Conservation (phyloP, 2,797 vertebrate genomes). For the Rhinophrynus dorsalis region DNA sequence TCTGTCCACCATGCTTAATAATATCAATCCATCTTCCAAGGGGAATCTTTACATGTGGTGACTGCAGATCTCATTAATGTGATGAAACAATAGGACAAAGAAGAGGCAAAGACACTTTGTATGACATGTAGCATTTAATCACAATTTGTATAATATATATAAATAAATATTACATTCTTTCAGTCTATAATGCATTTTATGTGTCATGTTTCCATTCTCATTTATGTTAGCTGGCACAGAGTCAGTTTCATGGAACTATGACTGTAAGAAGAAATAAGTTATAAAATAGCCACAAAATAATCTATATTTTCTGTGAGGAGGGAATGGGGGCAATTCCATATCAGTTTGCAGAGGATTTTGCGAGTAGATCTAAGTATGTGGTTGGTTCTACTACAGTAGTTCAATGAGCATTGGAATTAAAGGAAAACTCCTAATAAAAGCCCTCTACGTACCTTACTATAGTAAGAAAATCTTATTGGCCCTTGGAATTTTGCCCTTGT, state of each 20-base stretch:
- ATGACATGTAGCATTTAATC: slow-evolving; percentile 70
- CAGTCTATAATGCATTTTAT: slow-evolving; percentile 74
- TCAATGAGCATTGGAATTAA: too few relatives aligned
- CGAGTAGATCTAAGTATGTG: too few relatives aligned
- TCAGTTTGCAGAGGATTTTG: too few relatives aligned
- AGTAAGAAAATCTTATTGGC: too few relatives aligned
- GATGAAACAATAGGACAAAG: neutral
- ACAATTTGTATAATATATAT: slow-evolving; percentile 60
- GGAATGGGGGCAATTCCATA: too few relatives aligned
- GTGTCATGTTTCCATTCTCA: slow-evolving; percentile 58
- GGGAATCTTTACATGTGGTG: neutral
- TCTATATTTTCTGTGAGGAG: too few relatives aligned
- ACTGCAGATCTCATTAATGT: neutral
- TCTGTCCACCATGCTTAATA: neutral
- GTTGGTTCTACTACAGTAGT: neutral
- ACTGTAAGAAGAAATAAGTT: neutral
- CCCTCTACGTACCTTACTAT: too few relatives aligned
- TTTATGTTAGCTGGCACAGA: slow-evolving; percentile 55
- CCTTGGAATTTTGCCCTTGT: too few relatives aligned
- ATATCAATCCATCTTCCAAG: too few relatives aligned
- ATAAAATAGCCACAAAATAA: too few relatives aligned
- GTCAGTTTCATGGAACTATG: slow-evolving; percentile 42
- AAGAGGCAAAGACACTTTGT: slow-evolving; percentile 48
- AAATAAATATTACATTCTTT: slow-evolving; percentile 79
- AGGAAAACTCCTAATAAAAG: too few relatives aligned